Evolutionary conservation across 2,888 invertebrate genomes (phyloP), one percentile per base, ranked within the genome.

Genomic region (Caenorhabditis sp.): DNA sequence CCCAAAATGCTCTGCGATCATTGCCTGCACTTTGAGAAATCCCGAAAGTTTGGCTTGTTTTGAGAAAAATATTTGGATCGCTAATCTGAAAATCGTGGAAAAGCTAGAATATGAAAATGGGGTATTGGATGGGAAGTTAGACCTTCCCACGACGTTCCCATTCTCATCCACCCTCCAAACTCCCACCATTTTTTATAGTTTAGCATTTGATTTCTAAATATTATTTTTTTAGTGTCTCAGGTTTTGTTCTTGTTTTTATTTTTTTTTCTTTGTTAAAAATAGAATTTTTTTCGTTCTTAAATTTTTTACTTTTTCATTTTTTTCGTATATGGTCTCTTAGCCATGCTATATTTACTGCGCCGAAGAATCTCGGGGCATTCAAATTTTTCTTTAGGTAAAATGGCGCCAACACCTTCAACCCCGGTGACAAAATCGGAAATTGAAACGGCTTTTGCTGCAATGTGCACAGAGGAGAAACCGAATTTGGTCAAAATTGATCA

Each of bases 21-120:
- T 81, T 17, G 79, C 81, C 53, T 76, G 77, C 54, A 81, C 81
- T 26, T 63, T 67, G 4, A 73, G 81, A 43, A 83, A 84, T 62
- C 67, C 73, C 2, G 64, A 62, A 7, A 77, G 81, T 25, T 53
- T 80, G 21, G 36, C 36, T 8, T 63, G 64, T 43, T 81, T 82
- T 43, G 66, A 74, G 36, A 70, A 57, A 53, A n/a, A 21, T 49
- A 14, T 58, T 12, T 20, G 53, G 21, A 52, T 17, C 14, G 27
- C 26, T 0, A 20, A 38, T 56, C 8, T 54, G n/a, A 1, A 12
- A 59, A 12, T 57, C 31, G 38, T 67, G 23, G 60, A 60, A 25
- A 66, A 53, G 38, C 23, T 50, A n/a, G 49, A 58, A 8, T 75
- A 70, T 60, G 60, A 70, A 27, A 63, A 70, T 21, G 70, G 43